phyloP scores from a whole-genome alignment of 2,113 vertebrate genomes.

The Phainopepla nitens region DNA sequence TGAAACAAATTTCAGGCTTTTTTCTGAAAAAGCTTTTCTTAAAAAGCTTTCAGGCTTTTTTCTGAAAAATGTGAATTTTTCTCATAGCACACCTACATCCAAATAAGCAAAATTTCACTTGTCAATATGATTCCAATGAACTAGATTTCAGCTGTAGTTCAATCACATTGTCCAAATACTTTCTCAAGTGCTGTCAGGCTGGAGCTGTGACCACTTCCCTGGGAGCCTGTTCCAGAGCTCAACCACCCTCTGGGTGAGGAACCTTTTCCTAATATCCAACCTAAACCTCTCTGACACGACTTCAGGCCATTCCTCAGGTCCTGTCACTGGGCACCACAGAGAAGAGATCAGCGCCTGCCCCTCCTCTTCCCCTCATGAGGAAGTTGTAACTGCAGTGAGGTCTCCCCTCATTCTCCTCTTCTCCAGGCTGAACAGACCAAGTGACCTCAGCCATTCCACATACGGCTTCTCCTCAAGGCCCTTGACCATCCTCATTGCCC shows the following conservation, averaged over 20 bases:
- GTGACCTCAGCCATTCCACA: fast-evolving
- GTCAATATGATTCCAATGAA: background rate
- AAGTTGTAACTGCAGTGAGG: background rate
- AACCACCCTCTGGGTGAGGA: background rate
- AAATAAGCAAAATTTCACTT: background rate
- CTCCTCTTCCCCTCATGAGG: background rate
- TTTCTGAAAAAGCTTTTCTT: too few relatives aligned
- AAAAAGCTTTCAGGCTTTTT: background rate
- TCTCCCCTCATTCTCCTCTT: background rate
- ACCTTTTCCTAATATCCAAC: background rate
- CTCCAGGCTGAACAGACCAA: background rate
- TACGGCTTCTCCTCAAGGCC: fast-evolving
- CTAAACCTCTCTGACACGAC: background rate
- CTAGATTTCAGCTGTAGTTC: background rate
- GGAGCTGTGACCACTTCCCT: too few relatives aligned
- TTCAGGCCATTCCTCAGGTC: fast-evolving
- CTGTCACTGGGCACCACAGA: background rate
- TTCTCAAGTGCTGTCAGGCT: background rate
- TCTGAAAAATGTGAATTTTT: background rate
- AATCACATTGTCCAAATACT: fast-evolving
- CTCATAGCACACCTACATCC: background rate
- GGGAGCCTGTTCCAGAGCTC: background rate
- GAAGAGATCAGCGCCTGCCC: background rate
- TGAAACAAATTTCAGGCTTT: background rate
- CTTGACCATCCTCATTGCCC: too few relatives aligned